Percentiles rank a stretch among this genome's conserved stretches.
Conservation (phyloP, 2,113 vertebrate species). For the Deroptyus accipitrinus region DNA sequence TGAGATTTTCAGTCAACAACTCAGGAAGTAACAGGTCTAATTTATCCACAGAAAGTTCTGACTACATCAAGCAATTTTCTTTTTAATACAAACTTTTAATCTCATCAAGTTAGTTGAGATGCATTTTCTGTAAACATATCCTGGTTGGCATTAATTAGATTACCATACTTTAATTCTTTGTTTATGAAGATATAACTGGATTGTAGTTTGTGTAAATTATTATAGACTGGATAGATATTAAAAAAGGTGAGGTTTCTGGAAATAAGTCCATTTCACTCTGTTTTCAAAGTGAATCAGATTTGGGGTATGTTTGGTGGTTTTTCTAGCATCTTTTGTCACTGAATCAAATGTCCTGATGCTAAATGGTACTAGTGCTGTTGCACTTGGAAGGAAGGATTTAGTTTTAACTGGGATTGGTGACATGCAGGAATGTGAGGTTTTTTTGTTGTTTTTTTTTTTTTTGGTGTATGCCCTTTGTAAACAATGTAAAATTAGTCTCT, state of each 20-base stretch:
- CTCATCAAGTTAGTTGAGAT: not conserved
- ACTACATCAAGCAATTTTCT: not conserved
- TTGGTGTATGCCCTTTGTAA: not conserved
- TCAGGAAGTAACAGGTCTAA: not conserved
- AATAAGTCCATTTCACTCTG: not conserved
- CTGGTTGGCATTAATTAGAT: not conserved
- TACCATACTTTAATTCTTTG: not conserved
- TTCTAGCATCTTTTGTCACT: not conserved
- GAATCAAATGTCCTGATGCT: not conserved
- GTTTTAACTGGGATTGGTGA: not conserved
- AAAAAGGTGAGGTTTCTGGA: not conserved
- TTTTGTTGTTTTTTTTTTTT: not conserved
- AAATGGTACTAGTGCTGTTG: not conserved
- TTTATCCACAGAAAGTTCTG: not conserved
- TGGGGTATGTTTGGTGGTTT: not conserved
- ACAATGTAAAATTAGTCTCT: not conserved
- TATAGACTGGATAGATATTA: not conserved
- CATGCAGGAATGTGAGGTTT: not conserved
- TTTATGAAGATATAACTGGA: not conserved
- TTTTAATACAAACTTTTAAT: slow-evolving; percentile 11
- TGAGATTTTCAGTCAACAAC: not conserved
- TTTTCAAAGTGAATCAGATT: not conserved
- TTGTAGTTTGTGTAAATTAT: not conserved
- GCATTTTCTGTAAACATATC: not conserved
- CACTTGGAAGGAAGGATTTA: not conserved